Conservation (phyloP, 2,888 invertebrate genomes). For the Hyppa rectilinea region DNA sequence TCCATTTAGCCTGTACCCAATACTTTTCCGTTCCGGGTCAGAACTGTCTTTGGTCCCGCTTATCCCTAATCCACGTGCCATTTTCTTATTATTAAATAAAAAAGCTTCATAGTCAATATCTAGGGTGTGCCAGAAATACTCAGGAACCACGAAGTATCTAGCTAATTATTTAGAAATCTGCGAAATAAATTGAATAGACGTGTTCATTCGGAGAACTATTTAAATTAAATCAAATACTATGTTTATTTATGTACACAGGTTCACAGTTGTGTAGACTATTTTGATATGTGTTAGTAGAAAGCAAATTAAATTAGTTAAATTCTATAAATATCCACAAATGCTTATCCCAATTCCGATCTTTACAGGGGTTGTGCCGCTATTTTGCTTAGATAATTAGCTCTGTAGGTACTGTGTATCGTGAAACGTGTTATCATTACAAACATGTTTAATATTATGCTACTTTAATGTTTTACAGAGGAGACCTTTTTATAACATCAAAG, state of each 20-base stretch:
- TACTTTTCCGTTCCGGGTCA: conserved; percentile 44
- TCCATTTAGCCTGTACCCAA: conserved; percentile 43
- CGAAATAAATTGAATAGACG: conserved; percentile 13
- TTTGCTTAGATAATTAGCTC: conserved; percentile 34
- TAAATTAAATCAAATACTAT: conserved; percentile 5
- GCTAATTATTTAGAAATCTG: conserved; percentile 7
- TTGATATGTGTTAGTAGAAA: conserved; percentile 28
- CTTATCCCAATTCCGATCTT: conserved; percentile 46
- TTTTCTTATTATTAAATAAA: conserved; percentile 57
- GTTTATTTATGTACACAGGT: no score
- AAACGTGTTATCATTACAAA: conserved; percentile 26
- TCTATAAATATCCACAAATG: conserved; percentile 41
- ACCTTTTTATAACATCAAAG: conserved; percentile 93
- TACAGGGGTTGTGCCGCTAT: conserved; percentile 29
- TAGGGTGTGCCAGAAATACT: conserved; percentile 24
- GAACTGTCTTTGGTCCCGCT: conserved; percentile 39
- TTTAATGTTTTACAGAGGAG: conserved; percentile 77
- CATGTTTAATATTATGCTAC: conserved; percentile 26
- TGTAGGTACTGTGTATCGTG: conserved; percentile 5
- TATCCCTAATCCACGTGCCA: conserved; percentile 43
- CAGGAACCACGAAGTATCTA: conserved; percentile 10
- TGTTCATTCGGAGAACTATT: conserved; percentile 1
- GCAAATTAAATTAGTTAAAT: conserved; percentile 32
- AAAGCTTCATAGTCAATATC: conserved; percentile 31
- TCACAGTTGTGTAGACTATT: conserved; percentile 9